These are phyloP conservation scores for Lepidocolaptes lacrymiger DNA, from an alignment of 2,797 vertebrate species.

Conservation along the genomic window DNA sequence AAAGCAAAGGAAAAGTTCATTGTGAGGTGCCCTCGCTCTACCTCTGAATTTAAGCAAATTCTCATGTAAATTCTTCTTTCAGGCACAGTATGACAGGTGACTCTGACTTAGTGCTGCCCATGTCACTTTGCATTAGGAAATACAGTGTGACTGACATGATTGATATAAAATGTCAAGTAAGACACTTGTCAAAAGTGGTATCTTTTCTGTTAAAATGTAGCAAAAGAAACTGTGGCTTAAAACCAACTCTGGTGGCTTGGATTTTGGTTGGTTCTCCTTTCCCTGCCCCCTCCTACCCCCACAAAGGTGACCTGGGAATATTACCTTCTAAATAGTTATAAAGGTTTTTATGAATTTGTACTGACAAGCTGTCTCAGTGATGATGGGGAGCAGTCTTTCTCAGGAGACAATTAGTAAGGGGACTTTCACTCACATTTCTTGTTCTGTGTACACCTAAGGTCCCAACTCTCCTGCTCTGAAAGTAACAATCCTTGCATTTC, in stretches of 20 bases:
- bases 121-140: slow-evolving; percentile 55
- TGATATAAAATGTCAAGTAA: slow-evolving; percentile 53
- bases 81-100: not conserved
- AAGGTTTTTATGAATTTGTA: not conserved
- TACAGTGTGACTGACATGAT: slow-evolving; percentile 23
- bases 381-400: not conserved
- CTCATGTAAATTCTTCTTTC: slow-evolving; percentile 41
- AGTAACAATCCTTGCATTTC: not conserved
- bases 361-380: not conserved
- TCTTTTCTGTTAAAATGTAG: slow-evolving; percentile 11
- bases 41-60: slow-evolving; percentile 43
- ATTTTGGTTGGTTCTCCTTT: not conserved
- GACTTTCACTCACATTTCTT: not conserved
- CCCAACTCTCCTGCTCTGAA: not conserved
- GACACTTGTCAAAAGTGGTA: slow-evolving; percentile 10
- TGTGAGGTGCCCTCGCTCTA: not conserved
- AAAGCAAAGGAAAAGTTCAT: not conserved
- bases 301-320: not conserved
- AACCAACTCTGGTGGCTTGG: not conserved
- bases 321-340: not conserved
- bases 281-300: rapidly evolving
- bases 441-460: not conserved
- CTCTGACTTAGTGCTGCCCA: slow-evolving; percentile 20
- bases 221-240: slow-evolving; percentile 7
- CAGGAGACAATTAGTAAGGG: not conserved